Base-by-base conservation (phyloP, 2,888 invertebrate genomes). In the Escarpia spicata region DNA sequence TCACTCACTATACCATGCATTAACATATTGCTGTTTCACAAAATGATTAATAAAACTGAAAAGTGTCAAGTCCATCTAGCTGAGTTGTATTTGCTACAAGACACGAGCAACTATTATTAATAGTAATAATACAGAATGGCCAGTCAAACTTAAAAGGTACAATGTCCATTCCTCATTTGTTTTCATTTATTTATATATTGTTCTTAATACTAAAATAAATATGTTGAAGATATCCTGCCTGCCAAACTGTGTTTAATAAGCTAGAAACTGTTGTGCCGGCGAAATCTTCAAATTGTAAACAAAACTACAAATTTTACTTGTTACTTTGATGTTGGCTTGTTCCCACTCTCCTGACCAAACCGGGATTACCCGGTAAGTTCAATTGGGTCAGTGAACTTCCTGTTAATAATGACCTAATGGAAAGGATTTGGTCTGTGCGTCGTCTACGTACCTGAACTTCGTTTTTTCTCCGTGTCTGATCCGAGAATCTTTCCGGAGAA, bases 31-130 rank as follows among this genome's bases (percentile, higher is more conserved):
- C 75, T 75, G n/a, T 2, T 75, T 75, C 75, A 75, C 75, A 26
- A 75, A 75, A 75, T 75, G 15, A 75, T 75, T 75, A 75, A 75
- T 75, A 75, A 75, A 75, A 75, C 19, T 75, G 75, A 75, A 75
- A 75, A 75, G 75, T 75, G n/a, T 19, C 19, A 75, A 26, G n/a
- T 75, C 19, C 26, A 75, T 75, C 75, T 75, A 26, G 75, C 26
- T 75, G 75, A 3, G 75, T 75, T 75, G 75, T 75, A 26, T 6
- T 75, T 75, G 37, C 37, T 37, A 37, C 37, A 37, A 52, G 9
- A 52, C 2, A 52, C 52, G 12, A 52, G 52, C 9, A 52, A 52
- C 9, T 52, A 52, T 52, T 12, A 9, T 52, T 52, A 90, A 31
- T 43, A 37, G 37, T 1, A 37, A 37, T 37, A 37, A 37, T 37